phyloP scores from a whole-genome alignment of 2,113 vertebrate genomes.

The Gallinago paraguaiae region DNA sequence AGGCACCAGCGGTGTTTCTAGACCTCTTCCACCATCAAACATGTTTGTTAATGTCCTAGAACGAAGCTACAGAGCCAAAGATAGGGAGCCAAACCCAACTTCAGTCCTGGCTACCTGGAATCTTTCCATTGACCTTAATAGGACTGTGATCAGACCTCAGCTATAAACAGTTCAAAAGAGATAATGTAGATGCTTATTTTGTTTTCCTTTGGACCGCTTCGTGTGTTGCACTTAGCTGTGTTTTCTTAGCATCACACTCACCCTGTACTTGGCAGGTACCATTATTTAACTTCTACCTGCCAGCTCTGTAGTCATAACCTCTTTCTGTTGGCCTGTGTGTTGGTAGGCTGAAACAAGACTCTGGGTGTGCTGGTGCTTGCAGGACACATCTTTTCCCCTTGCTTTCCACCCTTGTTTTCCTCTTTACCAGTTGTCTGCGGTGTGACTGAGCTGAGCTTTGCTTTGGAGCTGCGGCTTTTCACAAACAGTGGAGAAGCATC shows the following conservation, averaged over 20 bases:
- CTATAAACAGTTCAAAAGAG: conserved; percentile 4
- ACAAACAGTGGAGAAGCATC: neutral
- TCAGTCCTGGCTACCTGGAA: neutral
- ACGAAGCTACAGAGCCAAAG: neutral
- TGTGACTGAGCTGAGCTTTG: neutral
- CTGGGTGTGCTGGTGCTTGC: neutral
- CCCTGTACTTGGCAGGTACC: neutral
- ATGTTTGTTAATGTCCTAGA: neutral
- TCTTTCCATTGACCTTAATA: conserved; percentile 20
- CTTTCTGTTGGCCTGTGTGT: neutral
- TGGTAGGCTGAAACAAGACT: neutral
- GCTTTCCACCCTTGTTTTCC: neutral
- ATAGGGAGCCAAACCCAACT: neutral
- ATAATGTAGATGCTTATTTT: conserved; percentile 10
- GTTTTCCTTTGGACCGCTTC: neutral
- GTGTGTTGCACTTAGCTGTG: neutral
- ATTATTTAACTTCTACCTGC: conserved; percentile 37
- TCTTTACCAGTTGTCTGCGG: neutral
- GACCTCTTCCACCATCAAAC: neutral
- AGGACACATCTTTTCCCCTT: neutral
- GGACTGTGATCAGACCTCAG: neutral
- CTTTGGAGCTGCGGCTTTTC: neutral
- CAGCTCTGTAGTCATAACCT: neutral
- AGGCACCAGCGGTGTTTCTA: neutral
- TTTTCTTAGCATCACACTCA: neutral